These are phyloP conservation scores for Microtus ochrogaster DNA, from an alignment of 2,113 vertebrate species.

Conservation along the genomic window DNA sequence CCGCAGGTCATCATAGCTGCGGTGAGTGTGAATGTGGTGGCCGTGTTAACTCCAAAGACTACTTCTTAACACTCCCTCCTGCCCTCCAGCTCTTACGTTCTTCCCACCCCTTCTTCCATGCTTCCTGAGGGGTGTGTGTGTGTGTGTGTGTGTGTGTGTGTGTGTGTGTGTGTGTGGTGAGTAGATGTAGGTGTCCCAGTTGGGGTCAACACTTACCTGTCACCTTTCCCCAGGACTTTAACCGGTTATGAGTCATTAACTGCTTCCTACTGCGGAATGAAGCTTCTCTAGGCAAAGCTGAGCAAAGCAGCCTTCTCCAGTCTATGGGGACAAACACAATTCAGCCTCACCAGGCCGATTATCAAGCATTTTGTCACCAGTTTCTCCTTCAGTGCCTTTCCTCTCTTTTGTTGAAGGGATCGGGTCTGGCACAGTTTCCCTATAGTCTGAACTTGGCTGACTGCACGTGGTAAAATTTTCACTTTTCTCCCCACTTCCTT, in stretches of 20 bases:
- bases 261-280: background rate
- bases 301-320: background rate
- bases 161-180: too few species aligned
- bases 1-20: background rate
- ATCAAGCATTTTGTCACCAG: background rate
- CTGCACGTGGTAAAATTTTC: background rate
- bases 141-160: background rate
- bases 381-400: constrained; percentile 9
- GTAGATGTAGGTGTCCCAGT: background rate
- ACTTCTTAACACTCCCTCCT: background rate
- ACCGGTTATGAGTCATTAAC: background rate
- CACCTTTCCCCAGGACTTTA: background rate
- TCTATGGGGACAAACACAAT: background rate
- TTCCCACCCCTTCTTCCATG: background rate
- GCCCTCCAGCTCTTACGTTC: background rate
- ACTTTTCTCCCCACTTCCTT: background rate
- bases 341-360: background rate
- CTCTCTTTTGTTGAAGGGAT: constrained; percentile 36
- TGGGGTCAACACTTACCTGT: background rate
- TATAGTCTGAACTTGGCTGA: background rate
- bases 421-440: background rate
- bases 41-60: background rate
- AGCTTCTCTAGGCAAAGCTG: background rate
- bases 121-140: background rate
- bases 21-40: background rate